phyloP scores from a whole-genome alignment of 2,113 vertebrate genomes.

The Sus scrofa region T2T-Sscrofa CM000819.6:14468501-14469000 shows the following conservation, averaged over 20 bases:
- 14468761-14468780: background rate
- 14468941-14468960: background rate
- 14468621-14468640: background rate
- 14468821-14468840: background rate
- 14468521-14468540: background rate
- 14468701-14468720: background rate
- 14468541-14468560: background rate
- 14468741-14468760: background rate
- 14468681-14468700: background rate
- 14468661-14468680: background rate
- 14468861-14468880: background rate
- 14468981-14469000: too few species aligned
- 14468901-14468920: background rate
- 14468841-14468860: background rate
- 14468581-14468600: background rate
- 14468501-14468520: constrained; percentile 5
- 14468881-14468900: background rate
- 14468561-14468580: background rate
- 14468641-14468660: background rate
- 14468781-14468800: background rate
- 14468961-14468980: background rate
- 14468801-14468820: background rate
- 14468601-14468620: background rate
- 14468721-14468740: background rate
- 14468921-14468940: background rate